A percentile compares a stretch with the other conserved stretches of the same genome.
Conservation (phyloP, 2,888 invertebrate genomes). For the Drosophila kokeensis region DNA sequence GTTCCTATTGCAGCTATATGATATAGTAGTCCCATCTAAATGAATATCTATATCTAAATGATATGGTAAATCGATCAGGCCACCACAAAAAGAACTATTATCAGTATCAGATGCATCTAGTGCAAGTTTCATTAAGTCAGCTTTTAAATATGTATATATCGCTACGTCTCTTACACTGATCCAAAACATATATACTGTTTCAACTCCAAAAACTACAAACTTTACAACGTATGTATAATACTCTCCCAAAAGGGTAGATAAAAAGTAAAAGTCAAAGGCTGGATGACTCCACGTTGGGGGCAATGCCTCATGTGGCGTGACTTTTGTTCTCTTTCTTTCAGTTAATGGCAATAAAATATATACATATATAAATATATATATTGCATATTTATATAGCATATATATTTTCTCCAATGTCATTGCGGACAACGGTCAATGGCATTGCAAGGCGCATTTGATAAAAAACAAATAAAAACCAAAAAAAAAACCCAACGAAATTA, state of each 20-base stretch:
- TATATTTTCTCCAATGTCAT: conserved; percentile 61
- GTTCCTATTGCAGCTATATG: background rate
- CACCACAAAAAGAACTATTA: background rate
- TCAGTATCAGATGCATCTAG: background rate
- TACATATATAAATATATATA: conserved; percentile 12
- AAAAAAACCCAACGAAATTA: conserved; percentile 12
- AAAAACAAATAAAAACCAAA: conserved; percentile 23
- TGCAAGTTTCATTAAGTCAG: background rate
- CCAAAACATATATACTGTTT: background rate
- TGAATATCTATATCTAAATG: background rate
- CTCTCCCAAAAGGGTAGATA: background rate
- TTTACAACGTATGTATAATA: background rate
- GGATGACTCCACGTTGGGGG: conserved; percentile 58
- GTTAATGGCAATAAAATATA: conserved; percentile 44
- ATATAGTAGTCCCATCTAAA: background rate
- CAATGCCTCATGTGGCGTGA: conserved; percentile 78
- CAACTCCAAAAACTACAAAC: background rate
- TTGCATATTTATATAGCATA: conserved; percentile 29
- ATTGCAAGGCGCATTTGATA: conserved; percentile 56
- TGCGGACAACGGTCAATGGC: conserved; percentile 76
- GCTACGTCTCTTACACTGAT: background rate
- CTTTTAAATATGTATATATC: background rate
- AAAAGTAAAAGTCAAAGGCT: conserved; percentile 58
- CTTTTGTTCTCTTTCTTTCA: conserved; percentile 81
- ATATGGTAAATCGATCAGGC: background rate